Conservation (phyloP, 1,140 invertebrate genomes). For the Sinonovacula constricta region DNA sequence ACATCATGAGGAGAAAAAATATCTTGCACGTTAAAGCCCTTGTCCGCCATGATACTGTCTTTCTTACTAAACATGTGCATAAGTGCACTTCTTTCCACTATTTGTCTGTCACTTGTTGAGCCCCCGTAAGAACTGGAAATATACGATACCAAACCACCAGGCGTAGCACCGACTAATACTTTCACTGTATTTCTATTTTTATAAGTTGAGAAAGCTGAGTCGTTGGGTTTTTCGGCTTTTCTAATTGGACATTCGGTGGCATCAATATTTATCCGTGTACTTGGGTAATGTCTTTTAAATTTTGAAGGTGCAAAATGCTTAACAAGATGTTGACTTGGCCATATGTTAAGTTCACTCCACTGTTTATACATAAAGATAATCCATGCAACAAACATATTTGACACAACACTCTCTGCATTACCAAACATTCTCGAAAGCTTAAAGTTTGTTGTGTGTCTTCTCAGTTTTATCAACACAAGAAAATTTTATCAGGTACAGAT, state of each 20-base stretch:
- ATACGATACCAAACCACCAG: constrained; percentile 55
- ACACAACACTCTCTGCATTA: constrained; percentile 29
- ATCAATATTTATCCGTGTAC: constrained; percentile 68
- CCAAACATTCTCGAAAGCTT: constrained; percentile 48
- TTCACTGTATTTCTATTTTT: constrained; percentile 66
- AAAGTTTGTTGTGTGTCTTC: constrained; percentile 44
- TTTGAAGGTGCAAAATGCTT: constrained; percentile 56
- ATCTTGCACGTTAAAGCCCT: no score
- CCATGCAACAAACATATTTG: constrained; percentile 50
- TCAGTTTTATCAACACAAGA: constrained; percentile 46
- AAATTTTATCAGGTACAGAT: constrained; percentile 47
- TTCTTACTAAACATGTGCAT: no score
- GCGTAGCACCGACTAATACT: constrained; percentile 54
- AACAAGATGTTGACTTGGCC: constrained; percentile 29
- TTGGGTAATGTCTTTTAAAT: constrained; percentile 63
- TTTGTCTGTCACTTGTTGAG: no score
- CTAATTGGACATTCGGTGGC: constrained; percentile 65
- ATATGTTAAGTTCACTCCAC: constrained; percentile 47
- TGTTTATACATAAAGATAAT: constrained; percentile 49
- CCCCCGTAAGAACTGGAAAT: no score
- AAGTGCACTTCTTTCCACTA: no score
- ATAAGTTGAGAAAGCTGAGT: constrained; percentile 67
- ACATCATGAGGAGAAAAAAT: no score
- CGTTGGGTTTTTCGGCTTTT: constrained; percentile 51
- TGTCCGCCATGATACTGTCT: no score